These are phyloP conservation scores for Phortica okadai DNA, from an alignment of 2,888 invertebrate genomes.

Conservation along the genomic window DNA sequence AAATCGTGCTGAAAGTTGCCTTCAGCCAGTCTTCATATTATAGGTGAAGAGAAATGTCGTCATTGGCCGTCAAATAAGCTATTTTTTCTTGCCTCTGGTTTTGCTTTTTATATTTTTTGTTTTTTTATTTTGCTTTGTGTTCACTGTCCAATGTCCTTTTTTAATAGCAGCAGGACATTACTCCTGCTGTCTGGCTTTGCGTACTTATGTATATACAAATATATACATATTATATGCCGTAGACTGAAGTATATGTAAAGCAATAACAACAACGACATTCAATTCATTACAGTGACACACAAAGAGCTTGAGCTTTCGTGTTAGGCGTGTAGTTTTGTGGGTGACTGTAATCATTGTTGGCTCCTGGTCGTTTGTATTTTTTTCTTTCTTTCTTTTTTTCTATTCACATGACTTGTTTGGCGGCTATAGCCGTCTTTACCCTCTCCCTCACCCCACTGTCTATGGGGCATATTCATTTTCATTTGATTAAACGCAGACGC, in stretches of 20 bases:
- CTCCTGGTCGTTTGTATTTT: not conserved
- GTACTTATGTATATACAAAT: not conserved
- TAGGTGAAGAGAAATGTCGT: not conserved
- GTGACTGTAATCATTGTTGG: not conserved
- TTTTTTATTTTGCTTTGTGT: not conserved
- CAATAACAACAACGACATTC: not conserved
- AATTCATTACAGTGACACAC: slow-evolving; percentile 22
- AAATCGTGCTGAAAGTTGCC: slow-evolving; percentile 18
- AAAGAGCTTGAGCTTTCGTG: not conserved
- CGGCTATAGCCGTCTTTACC: not conserved
- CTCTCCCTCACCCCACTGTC: too few relatives aligned
- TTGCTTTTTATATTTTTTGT: not conserved
- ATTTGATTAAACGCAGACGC: slow-evolving; percentile 11
- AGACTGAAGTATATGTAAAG: not conserved
- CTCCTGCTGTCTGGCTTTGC: not conserved
- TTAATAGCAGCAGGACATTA: not conserved
- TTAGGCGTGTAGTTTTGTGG: not conserved
- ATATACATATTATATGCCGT: not conserved
- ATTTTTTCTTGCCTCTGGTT: not conserved
- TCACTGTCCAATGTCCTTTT: too few relatives aligned
- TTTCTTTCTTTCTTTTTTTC: not conserved
- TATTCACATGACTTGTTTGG: not conserved
- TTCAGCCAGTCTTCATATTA: not conserved
- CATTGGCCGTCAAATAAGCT: not conserved
- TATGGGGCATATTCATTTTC: not conserved